Evolutionary conservation across 2,797 vertebrate genomes (phyloP), one percentile per base, ranked within the genome.

Genomic region (Oophaga sylvatica): DNA sequence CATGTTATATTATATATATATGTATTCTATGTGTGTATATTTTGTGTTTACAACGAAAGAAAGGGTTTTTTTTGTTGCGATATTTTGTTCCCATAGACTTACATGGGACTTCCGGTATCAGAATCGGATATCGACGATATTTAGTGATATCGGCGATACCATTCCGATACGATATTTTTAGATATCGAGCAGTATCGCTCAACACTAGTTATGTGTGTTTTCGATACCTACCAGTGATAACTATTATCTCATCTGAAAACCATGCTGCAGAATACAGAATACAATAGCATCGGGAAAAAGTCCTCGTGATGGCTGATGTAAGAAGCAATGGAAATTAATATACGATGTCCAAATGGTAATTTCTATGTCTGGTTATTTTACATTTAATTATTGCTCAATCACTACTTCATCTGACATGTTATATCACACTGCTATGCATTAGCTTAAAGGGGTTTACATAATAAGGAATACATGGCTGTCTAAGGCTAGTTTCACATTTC

Each of bases 191-290:
- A n/a, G n/a, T n/a, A n/a, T n/a, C n/a, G n/a, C n/a, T n/a, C n/a
- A n/a, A n/a, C n/a, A n/a, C n/a, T n/a, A n/a, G 80, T 86, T 83
- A 70, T 83, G 65, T 86, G 75, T 29, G 35, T 77, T 70, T 56
- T 81, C 53, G 79, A 86, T 85, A 89, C 87, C 87, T 84, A 89
- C 84, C 71, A 86, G 11, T 85, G 84, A 82, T 86, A 81, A 83
- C 31, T 20, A 89, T 82, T 89, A 89, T 89, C 83, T 89, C 87
- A 89, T 85, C 70, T 60, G 62, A 31, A 81, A 89, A 78, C 87
- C 79, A 89, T 89, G 70, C 60, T 68, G 31, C 17, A 86, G 31
- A 19, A 81, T 35, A 85, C 79, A 53, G 48, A 53, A 53, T 53
- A 53, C 11, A 77, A 76, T 8, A 88, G 70, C 70, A 67, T 41